Percentiles rank a stretch among this genome's conserved stretches.
Conservation (phyloP, 1,140 invertebrate species). For the Lepidurus apus region DNA sequence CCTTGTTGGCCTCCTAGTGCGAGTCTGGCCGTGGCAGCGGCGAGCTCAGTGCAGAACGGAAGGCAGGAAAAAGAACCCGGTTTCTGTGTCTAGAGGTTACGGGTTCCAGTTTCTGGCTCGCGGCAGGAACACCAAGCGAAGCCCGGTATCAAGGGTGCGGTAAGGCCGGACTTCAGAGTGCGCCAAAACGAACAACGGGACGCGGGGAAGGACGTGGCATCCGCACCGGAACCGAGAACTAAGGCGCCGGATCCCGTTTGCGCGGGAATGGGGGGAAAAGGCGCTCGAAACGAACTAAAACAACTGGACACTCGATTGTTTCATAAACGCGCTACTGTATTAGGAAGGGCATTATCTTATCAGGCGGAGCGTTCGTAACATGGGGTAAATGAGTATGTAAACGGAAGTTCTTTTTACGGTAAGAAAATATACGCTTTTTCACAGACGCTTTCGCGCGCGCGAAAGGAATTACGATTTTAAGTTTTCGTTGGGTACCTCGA, state of each 20-base stretch:
- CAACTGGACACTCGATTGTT: neutral
- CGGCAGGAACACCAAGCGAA: slow-evolving; percentile 12
- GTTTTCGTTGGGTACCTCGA: neutral
- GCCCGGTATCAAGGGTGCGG: slow-evolving; percentile 13
- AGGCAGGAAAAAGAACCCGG: neutral
- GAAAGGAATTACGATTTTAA: neutral
- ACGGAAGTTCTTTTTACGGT: too few species aligned
- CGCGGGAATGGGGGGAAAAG: slow-evolving; percentile 1
- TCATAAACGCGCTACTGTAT: neutral
- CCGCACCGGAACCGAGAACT: slow-evolving; percentile 17
- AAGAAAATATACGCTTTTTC: too few species aligned
- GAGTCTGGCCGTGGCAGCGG: slow-evolving; percentile 9
- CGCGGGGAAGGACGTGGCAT: slow-evolving; percentile 17
- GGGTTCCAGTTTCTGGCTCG: slow-evolving; percentile 16
- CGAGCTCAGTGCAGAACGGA: neutral
- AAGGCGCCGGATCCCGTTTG: slow-evolving; percentile 20
- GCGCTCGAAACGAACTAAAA: slow-evolving; percentile 14
- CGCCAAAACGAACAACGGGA: slow-evolving; percentile 20
- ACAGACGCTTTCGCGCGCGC: too few species aligned
- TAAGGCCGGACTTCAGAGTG: slow-evolving; percentile 20
- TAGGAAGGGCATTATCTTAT: neutral
- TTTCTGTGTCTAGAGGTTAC: slow-evolving; percentile 18
- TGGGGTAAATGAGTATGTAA: too few species aligned
- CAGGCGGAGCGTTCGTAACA: too few species aligned
- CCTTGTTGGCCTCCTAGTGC: slow-evolving; percentile 13